Conservation (phyloP, 2,888 invertebrate genomes). For the Ceratothoa steindachneri region DNA sequence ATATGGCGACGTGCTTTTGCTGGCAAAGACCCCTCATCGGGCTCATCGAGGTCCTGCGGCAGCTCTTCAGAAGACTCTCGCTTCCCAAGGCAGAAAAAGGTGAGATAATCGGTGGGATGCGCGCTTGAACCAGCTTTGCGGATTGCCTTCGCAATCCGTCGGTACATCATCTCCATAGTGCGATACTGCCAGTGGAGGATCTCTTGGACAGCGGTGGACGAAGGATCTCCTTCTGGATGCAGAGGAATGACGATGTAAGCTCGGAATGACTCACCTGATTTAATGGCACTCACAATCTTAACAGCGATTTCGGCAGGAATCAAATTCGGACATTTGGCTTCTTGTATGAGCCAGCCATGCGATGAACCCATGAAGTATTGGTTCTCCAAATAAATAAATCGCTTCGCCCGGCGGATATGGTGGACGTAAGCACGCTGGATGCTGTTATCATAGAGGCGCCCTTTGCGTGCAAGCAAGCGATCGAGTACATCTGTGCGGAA, state of each 20-base stretch:
- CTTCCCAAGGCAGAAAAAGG: conserved; percentile 48
- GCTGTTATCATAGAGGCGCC: conserved; percentile 46
- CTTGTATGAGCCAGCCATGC: conserved; percentile 44
- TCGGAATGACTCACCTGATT: conserved; percentile 42
- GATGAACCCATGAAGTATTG: conserved; percentile 48
- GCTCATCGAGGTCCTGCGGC: conserved; percentile 44
- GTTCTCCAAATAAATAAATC: conserved; percentile 47
- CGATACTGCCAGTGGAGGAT: conserved; percentile 48
- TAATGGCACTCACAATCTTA: conserved; percentile 42
- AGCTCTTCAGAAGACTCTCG: conserved; percentile 46
- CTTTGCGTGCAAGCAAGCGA: conserved; percentile 34
- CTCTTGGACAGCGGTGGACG: conserved; percentile 46
- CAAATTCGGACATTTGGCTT: conserved; percentile 45
- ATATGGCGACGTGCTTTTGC: conserved; percentile 36
- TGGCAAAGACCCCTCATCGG: conserved; percentile 35
- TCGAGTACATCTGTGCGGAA: conserved; percentile 40
- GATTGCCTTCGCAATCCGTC: conserved; percentile 41
- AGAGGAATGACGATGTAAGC: conserved; percentile 46
- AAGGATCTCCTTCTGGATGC: conserved; percentile 48
- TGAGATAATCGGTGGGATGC: conserved; percentile 47
- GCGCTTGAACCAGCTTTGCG: conserved; percentile 32
- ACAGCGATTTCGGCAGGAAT: conserved; percentile 46
- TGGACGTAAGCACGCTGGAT: conserved; percentile 45
- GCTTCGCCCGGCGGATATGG: conserved; percentile 46
- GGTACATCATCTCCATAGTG: conserved; percentile 49